A percentile compares a stretch with the other conserved stretches of the same genome.
Conservation (phyloP, 1,140 invertebrate genomes). For the Pissodes strobi region DNA sequence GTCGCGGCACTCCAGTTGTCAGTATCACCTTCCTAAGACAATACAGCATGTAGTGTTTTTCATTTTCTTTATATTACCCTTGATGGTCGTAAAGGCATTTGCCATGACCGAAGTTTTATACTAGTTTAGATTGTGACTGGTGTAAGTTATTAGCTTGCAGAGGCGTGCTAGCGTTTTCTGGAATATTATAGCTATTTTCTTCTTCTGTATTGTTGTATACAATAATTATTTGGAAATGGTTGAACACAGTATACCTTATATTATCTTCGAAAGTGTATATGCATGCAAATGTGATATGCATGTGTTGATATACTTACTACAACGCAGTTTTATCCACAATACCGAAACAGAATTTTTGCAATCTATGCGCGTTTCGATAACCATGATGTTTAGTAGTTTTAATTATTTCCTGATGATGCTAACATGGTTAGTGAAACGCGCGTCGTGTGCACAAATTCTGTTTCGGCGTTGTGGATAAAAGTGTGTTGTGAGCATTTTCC, state of each 20-base stretch:
- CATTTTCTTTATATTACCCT: constrained; percentile 85
- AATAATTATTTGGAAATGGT: no score
- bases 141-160: constrained; percentile 31
- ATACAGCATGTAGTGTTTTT: constrained; percentile 68
- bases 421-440: no score
- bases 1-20: constrained; percentile 42
- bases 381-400: no score
- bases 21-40: constrained; percentile 53
- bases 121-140: constrained; percentile 55
- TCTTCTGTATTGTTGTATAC: background rate
- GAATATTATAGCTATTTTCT: background rate
- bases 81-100: constrained; percentile 82
- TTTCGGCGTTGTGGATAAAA: no score
- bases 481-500: no score
- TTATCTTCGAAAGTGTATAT: background rate
- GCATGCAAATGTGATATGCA: background rate
- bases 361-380: no score
- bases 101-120: constrained; percentile 73
- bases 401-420: no score
- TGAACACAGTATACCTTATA: background rate
- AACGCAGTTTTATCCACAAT: no score
- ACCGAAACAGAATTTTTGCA: no score
- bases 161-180: constrained; percentile 1
- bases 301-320: no score
- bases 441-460: no score